phyloP scores from a whole-genome alignment of 1,140 invertebrate species.

The Propsilocerus akamusi region DNA sequence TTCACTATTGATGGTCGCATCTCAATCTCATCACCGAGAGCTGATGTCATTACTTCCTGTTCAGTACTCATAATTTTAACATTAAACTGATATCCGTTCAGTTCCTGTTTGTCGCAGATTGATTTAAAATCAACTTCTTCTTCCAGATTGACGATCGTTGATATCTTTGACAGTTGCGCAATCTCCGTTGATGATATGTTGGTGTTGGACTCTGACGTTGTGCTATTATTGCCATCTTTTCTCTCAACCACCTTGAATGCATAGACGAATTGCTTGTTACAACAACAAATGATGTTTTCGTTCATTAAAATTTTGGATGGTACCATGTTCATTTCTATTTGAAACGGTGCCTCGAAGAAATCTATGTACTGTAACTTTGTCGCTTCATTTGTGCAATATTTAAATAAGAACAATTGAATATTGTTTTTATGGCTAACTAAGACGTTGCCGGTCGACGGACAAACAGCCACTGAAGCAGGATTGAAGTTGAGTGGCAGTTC shows the following conservation, averaged over 20 bases:
- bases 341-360: conserved; percentile 3
- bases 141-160: not conserved
- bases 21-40: not conserved
- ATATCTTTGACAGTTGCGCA: not conserved
- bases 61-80: not conserved
- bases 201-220: not conserved
- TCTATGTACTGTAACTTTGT: conserved; percentile 6
- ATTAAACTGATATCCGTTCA: not conserved
- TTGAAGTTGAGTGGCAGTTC: not conserved
- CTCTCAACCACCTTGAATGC: not conserved
- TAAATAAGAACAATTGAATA: conserved; percentile 1
- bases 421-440: not conserved
- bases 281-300: conserved; percentile 3
- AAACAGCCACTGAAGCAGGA: not conserved
- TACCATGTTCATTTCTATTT: conserved; percentile 1
- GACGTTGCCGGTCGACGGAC: not conserved
- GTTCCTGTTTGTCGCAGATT: not conserved
- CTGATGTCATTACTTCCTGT: not conserved
- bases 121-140: not conserved
- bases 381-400: conserved; percentile 3
- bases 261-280: not conserved
- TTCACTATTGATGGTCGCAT: not conserved
- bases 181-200: not conserved
- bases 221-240: not conserved
- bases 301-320: not conserved